Percentiles rank a stretch among this genome's conserved stretches.
These are phyloP conservation scores for Acanthopleura granulata DNA, from an alignment of 2,888 invertebrate genomes.

Conservation along the genomic window DNA sequence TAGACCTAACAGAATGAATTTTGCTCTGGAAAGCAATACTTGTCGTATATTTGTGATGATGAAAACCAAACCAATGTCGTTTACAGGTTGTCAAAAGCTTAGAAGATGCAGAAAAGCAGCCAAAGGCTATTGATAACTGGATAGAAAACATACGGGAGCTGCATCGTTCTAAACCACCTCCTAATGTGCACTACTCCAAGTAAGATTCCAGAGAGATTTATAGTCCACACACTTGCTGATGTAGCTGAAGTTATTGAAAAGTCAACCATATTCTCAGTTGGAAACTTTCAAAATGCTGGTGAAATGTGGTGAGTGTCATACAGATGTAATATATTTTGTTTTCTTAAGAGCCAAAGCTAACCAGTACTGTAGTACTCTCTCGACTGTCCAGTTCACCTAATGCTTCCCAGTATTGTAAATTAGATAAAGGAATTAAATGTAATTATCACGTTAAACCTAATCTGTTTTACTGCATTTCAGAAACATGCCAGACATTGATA, in stretches of 20 bases:
- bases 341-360: too few relatives aligned
- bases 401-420: too few relatives aligned
- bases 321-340: too few relatives aligned
- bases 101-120: conserved; percentile 81
- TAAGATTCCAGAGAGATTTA: conserved; percentile 66
- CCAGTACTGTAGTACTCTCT: too few relatives aligned
- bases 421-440: not conserved
- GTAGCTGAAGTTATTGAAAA: too few relatives aligned
- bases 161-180: conserved; percentile 89
- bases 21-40: too few relatives aligned
- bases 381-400: too few relatives aligned
- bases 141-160: conserved; percentile 94
- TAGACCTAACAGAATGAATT: too few relatives aligned
- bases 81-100: conserved; percentile 79
- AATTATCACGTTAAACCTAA: not conserved
- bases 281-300: too few relatives aligned
- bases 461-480: conserved; percentile 69
- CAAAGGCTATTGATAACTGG: conserved; percentile 96
- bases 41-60: not conserved
- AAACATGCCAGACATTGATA: conserved; percentile 93
- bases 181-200: conserved; percentile 85
- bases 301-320: too few relatives aligned
- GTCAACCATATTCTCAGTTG: too few relatives aligned
- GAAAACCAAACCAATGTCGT: not conserved
- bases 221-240: too few relatives aligned